These are phyloP conservation scores for Steatocranus sp. DNA, from an alignment of 2,797 vertebrate genomes.

Conservation along the genomic window DNA sequence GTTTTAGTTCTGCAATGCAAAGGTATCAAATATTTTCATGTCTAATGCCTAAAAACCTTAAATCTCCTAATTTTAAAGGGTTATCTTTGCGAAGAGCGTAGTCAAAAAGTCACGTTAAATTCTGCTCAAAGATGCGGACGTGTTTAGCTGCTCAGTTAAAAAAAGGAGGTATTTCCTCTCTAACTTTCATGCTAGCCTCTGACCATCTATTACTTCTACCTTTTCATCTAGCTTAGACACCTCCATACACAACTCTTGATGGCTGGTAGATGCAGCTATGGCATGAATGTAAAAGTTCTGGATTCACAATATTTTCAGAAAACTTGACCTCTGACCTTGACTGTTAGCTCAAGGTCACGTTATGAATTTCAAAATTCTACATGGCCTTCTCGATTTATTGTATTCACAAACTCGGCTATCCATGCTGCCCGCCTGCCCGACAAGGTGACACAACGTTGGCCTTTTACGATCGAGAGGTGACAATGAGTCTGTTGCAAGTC, in stretches of 20 bases:
- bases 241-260: neutral
- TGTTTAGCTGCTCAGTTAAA: neutral
- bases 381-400: neutral
- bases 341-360: fast-evolving
- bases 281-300: neutral
- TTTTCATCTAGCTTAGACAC: neutral
- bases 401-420: neutral
- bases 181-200: neutral
- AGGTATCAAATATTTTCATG: neutral
- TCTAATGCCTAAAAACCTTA: neutral
- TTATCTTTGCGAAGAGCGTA: neutral
- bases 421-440: neutral
- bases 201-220: neutral
- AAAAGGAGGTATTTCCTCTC: neutral
- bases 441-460: fast-evolving
- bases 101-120: fast-evolving
- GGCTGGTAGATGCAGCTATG: neutral
- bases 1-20: neutral
- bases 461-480: neutral
- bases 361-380: neutral
- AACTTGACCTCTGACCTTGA: neutral
- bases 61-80: fast-evolving
- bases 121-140: neutral
- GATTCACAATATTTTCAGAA: neutral
- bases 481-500: neutral